Evolutionary conservation across 2,113 vertebrate species (phyloP).

Genomic region (Chrysochloris asiatica): DNA sequence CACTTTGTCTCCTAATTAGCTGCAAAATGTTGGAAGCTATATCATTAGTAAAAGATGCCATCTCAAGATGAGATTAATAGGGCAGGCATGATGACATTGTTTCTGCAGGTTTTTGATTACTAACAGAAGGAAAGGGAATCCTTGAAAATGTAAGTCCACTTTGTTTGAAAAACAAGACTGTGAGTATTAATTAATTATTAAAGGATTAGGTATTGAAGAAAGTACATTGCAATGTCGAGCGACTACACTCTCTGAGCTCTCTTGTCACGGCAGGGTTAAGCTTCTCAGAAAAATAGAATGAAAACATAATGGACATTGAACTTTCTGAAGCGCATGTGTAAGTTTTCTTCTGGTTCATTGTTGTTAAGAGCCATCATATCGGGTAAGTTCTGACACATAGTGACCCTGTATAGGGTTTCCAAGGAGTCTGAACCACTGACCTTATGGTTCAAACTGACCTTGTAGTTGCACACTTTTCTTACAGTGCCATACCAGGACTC

Average conservation of each 20-base stretch:
- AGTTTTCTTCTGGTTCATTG: neutral
- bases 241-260: neutral
- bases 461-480: too few species aligned
- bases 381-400: too few species aligned
- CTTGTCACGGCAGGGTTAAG: neutral
- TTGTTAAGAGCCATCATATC: too few species aligned
- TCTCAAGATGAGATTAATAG: neutral
- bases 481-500: too few species aligned
- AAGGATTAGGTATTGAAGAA: neutral
- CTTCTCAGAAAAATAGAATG: too few species aligned
- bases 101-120: neutral
- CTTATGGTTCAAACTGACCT: too few species aligned
- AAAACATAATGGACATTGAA: too few species aligned
- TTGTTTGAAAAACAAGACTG: neutral
- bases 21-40: neutral
- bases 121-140: neutral
- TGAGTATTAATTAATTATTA: neutral
- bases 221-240: neutral
- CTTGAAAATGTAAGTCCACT: neutral
- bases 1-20: neutral
- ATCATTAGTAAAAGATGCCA: neutral
- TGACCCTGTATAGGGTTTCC: too few species aligned
- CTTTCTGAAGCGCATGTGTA: neutral
- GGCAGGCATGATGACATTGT: neutral
- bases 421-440: too few species aligned